A percentile compares a stretch with the other conserved stretches of the same genome.
These are phyloP conservation scores for Pangasius mekongensis DNA, from an alignment of 2,797 vertebrate species.

Conservation along the genomic window DNA sequence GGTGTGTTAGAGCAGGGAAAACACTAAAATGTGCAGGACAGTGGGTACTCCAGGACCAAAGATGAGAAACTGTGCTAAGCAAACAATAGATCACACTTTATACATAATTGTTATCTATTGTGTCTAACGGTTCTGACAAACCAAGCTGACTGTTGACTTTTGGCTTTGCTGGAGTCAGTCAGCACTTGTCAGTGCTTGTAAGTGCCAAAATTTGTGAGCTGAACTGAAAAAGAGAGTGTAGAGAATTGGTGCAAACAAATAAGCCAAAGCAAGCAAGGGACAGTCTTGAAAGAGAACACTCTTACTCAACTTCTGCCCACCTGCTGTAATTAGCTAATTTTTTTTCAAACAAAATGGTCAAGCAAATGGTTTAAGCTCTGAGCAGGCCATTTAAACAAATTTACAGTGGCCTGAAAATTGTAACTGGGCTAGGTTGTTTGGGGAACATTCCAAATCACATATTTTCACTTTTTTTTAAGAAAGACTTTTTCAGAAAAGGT, in stretches of 20 bases:
- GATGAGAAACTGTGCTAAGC: neutral
- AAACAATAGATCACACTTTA: neutral
- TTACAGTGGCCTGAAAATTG: neutral
- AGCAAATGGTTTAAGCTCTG: neutral
- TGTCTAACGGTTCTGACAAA: neutral
- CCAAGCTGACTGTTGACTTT: neutral
- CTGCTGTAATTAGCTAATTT: neutral
- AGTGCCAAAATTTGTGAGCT: neutral
- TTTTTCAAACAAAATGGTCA: neutral
- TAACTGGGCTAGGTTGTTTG: neutral
- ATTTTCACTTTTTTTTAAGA: neutral
- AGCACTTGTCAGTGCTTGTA: neutral
- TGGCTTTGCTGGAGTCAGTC: neutral
- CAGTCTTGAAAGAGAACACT: neutral
- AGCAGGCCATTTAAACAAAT: neutral
- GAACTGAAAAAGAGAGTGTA: neutral
- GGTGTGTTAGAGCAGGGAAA: constrained; percentile 1
- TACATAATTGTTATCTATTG: neutral
- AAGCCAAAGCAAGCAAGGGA: neutral
- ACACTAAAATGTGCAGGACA: neutral
- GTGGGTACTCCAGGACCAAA: neutral
- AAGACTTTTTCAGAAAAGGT: neutral
- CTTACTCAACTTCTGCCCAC: neutral
- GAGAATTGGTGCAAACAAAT: neutral
- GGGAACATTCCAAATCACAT: neutral